Conservation (phyloP, 2,113 vertebrate species). For the Apeltes quadracus region DNA sequence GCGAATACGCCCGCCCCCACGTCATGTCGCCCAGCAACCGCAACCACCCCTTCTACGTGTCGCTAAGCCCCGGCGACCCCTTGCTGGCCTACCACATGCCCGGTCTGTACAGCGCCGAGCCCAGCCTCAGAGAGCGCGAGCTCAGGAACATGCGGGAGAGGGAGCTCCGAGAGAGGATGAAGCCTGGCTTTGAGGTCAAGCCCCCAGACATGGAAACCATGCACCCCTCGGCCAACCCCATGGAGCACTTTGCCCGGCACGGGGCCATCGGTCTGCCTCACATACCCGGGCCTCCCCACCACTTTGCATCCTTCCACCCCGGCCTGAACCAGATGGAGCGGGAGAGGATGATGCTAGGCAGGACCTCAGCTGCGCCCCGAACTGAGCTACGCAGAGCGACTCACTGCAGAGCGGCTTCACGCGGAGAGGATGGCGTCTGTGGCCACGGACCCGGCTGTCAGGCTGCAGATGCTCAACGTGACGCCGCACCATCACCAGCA, state of each 20-base stretch:
- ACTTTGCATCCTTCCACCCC: conserved; percentile 91
- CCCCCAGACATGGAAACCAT: conserved; percentile 92
- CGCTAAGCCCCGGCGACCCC: conserved; percentile 91
- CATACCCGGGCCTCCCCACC: conserved; percentile 91
- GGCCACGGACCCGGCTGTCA: conserved; percentile 88
- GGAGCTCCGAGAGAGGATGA: conserved; percentile 96
- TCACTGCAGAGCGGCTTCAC: conserved; percentile 94
- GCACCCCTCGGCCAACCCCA: conserved; percentile 91
- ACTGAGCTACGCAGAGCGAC: conserved; percentile 94
- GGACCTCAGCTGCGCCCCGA: conserved; percentile 92
- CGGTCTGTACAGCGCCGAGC: conserved; percentile 91
- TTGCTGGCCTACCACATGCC: conserved; percentile 97
- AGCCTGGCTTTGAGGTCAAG: conserved; percentile 97
- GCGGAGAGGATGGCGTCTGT: conserved; percentile 97
- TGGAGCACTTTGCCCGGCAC: conserved; percentile 96
- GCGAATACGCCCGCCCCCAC: conserved; percentile 95
- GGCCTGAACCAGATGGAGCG: conserved; percentile 91
- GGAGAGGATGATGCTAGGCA: conserved; percentile 89
- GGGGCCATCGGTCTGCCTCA: conserved; percentile 91
- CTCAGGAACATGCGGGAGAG: conserved; percentile 92
- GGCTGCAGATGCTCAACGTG: conserved; percentile 99
- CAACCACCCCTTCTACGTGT: conserved; percentile 96
- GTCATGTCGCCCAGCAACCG: conserved; percentile 98
- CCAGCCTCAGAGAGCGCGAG: conserved; percentile 91
- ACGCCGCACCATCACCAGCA: conserved; percentile 99